A percentile compares a stretch with the other conserved stretches of the same genome.
Conservation (phyloP, 92 coral and sea anemone genomes). For the Epizoanthus ramosus region DNA sequence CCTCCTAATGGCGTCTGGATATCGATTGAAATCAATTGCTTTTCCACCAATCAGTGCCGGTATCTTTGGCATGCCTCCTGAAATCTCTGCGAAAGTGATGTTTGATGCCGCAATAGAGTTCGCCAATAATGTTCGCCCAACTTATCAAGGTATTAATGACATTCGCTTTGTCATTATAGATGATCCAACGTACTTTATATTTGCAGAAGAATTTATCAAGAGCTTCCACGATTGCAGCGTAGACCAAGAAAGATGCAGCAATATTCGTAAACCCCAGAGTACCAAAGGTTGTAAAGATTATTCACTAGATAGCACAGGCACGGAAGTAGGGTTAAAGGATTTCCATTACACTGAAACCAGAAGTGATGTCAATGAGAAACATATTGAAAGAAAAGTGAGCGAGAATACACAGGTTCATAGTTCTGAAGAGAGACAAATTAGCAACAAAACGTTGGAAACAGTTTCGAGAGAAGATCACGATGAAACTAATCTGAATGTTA, state of each 20-base stretch:
- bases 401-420: too few species aligned
- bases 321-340: too few species aligned
- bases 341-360: too few species aligned
- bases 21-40: conserved; percentile 36
- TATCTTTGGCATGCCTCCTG: conserved; percentile 40
- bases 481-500: too few species aligned
- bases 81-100: conserved; percentile 40
- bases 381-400: too few species aligned
- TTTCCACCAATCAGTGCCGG: conserved; percentile 47
- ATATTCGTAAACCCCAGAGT: not conserved
- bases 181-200: conserved; percentile 12
- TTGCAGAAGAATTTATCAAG: conserved; percentile 21
- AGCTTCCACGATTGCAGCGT: not conserved
- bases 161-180: conserved; percentile 39
- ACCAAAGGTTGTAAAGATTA: too few species aligned
- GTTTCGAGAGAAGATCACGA: too few species aligned
- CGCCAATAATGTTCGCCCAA: conserved; percentile 19
- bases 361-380: too few species aligned
- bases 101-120: conserved; percentile 21
- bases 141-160: conserved; percentile 17
- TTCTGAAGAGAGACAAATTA: too few species aligned
- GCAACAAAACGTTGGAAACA: too few species aligned
- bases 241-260: not conserved
- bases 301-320: too few species aligned
- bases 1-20: conserved; percentile 40